Evolutionary conservation across 2,888 invertebrate genomes (phyloP), one percentile per base, ranked within the genome.

Genomic region (Molorchus minor): DNA sequence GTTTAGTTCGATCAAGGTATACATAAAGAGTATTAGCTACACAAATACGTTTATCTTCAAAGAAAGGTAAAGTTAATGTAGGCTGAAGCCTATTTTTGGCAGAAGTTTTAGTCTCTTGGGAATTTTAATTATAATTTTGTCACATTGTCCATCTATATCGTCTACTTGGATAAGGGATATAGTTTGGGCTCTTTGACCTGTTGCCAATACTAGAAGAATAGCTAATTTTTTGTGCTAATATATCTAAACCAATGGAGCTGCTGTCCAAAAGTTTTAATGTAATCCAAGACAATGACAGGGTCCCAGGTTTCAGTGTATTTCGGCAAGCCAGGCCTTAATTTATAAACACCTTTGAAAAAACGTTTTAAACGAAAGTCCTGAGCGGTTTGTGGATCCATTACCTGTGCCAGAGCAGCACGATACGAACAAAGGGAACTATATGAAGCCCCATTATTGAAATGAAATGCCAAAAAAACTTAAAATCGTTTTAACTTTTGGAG

Each of bases 311-410:
- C 15, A 15, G n/a, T 30, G 13, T 45, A 45, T 16, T n/a, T 29
- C 1, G 45, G 45, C 8, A 17, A 8, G 4, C 7, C 8, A 7
- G 29, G 29, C 4, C 16, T 29, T 8, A 2, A 7, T 8, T n/a
- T 44, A 25, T 12, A 44, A n/a, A 45, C 29, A 10, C 45, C 45
- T 15, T 45, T 45, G 30, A 45, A 16, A 15, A 29, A 45, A 7
- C 16, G 4, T 16, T 45, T 4, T 20, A 45, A 1, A 30, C 29
- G 2, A 33, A 33, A 33, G 12, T 33, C 33, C n/a, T 33, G 33
- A 3, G 10, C 33, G 5, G 12, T 7, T n/a, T 33, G 10, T 10
- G 33, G 33, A 5, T n/a, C 33, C 10, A 12, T 3, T 33, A 33
- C 12, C n/a, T 33, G 33, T n/a, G 33, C 33, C 3, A 33, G 7